These are phyloP conservation scores for Microvelia longipes DNA, from an alignment of 1,140 invertebrate genomes.

Conservation along the genomic window DNA sequence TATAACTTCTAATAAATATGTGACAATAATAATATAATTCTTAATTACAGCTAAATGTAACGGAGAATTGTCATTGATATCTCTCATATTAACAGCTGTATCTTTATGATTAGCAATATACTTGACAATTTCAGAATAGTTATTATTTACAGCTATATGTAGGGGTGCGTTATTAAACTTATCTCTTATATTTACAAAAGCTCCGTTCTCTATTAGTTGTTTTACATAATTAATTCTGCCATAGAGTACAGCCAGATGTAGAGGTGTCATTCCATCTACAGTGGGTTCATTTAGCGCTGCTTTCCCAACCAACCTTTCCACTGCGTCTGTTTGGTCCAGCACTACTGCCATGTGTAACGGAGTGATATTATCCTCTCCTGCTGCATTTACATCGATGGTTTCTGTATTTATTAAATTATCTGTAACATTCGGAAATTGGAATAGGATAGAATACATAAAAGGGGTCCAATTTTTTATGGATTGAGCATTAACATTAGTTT, in stretches of 20 bases:
- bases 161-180: slow-evolving; percentile 16
- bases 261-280: slow-evolving; percentile 37
- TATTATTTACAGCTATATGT: slow-evolving; percentile 16
- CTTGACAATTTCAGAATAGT: slow-evolving; percentile 14
- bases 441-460: not conserved
- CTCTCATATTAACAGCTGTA: too few relatives aligned
- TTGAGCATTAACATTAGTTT: not conserved
- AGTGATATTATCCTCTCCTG: not conserved
- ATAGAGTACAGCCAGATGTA: slow-evolving; percentile 25
- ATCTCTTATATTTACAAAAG: not conserved
- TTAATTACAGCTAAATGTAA: too few relatives aligned
- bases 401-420: not conserved
- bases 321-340: slow-evolving; percentile 51
- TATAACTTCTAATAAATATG: too few relatives aligned
- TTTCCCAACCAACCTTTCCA: slow-evolving; percentile 45
- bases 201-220: slow-evolving; percentile 6
- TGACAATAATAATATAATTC: too few relatives aligned
- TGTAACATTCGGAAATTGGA: not conserved
- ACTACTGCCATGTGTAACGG: slow-evolving; percentile 64
- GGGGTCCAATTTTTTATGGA: not conserved
- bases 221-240: not conserved
- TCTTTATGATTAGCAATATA: too few relatives aligned
- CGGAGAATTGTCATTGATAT: too few relatives aligned
- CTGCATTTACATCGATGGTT: not conserved
- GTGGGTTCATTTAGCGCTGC: slow-evolving; percentile 55